phyloP scores from a whole-genome alignment of 2,797 vertebrate genomes.

The Phrynocephalus forsythii region DNA sequence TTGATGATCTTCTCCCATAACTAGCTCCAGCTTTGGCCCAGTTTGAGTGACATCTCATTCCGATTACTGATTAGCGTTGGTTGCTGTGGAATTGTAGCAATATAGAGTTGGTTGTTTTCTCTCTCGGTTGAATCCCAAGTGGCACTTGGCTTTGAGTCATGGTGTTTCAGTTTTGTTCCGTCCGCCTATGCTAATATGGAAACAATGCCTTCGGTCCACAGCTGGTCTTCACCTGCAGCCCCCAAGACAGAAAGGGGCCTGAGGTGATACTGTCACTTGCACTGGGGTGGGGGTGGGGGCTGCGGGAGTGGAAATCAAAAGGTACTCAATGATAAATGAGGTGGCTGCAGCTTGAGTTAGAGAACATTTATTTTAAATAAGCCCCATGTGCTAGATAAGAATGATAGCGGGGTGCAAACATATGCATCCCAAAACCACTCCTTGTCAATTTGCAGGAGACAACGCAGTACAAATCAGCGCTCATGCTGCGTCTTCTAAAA shows the following conservation, averaged over 20 bases:
- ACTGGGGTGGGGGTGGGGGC: conserved; percentile 38
- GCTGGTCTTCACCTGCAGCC: conserved; percentile 73
- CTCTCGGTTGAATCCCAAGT: conserved; percentile 29
- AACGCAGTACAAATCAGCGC: conserved; percentile 32
- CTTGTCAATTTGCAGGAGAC: conserved; percentile 48
- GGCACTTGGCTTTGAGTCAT: background rate
- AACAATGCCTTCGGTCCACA: conserved; percentile 54
- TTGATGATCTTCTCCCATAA: conserved; percentile 7
- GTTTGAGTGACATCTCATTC: background rate
- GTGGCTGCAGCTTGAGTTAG: conserved; percentile 40
- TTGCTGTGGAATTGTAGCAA: conserved; percentile 7
- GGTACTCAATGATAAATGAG: conserved; percentile 57
- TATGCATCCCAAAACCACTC: conserved; percentile 14
- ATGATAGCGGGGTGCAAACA: conserved; percentile 63
- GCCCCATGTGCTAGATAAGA: conserved; percentile 49
- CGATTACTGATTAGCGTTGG: conserved; percentile 3
- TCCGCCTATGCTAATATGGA: conserved; percentile 64
- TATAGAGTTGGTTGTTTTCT: background rate
- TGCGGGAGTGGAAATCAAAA: conserved; percentile 36
- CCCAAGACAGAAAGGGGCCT: conserved; percentile 30
- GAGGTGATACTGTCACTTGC: conserved; percentile 60
- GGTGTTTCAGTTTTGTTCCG: conserved; percentile 47
- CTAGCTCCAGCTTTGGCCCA: conserved; percentile 12
- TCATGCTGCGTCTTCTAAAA: conserved; percentile 37
- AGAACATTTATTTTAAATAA: conserved; percentile 64